Evolutionary conservation across 2,888 invertebrate species (phyloP), one percentile per base, ranked within the genome.

Genomic region (Agonopterix alstromeriana): DNA sequence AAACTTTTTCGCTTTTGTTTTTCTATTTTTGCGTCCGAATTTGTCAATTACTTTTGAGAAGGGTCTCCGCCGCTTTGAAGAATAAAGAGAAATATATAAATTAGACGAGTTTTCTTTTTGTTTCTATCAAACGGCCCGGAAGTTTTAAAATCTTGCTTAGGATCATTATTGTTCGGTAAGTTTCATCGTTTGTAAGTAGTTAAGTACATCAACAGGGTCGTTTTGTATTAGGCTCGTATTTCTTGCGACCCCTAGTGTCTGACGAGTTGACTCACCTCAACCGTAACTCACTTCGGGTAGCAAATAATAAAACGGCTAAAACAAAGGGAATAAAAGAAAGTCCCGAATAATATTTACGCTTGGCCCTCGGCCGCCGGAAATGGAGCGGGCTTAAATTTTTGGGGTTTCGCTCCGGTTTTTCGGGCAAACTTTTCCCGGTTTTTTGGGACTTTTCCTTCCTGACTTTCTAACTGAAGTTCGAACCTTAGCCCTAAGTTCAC

Each of bases 341-440:
- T 67, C 73, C 76, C 71, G 79, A 79, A 84, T 86, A 82, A 83
- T 84, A 80, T 86, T 84, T 79, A 78, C 78, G 73, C 70, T 58
- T 61, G 61, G 63, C 73, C 67, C 61, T 27, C 27, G 27, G 27
- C 27, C 70, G 70, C 65, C 64, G 77, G 84, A 85, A 83, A 81
- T 70, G 75, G 73, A 75, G 74, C 73, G 67, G 72, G 69, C 72
- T 79, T 73, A 72, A 76, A 81, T 80, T 85, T 80, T 73, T 63
- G 76, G 74, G 73, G 62, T 77, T 79, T 81, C 77, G 67, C 73
- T 74, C 46, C 67, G 72, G 69, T 78, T 82, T 27, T 80, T 77
- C 63, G 68, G 73, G 66, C 65, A 63, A 77, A 77, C 71, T 77
- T 82, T 71, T 60, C 56, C 66, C 59, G 61, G 57, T 55, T 65